A percentile compares a stretch with the other conserved stretches of the same genome.
Evolutionary conservation across 2,113 vertebrate species (phyloP).

Genomic region (Alethe diademata): DNA sequence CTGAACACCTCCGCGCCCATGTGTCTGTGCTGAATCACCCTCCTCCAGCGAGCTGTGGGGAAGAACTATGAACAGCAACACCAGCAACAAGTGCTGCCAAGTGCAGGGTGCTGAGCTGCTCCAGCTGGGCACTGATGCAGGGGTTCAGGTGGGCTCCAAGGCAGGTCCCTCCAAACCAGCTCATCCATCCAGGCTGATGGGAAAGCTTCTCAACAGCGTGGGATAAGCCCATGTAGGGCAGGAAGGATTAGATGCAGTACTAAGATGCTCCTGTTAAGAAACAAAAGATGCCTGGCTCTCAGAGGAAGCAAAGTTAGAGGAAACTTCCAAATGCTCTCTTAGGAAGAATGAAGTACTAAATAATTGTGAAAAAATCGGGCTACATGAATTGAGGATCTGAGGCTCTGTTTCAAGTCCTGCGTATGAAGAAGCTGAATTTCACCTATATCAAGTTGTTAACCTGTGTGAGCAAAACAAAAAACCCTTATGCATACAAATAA

Average conservation of each 20-base stretch:
- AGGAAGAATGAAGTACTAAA: background rate
- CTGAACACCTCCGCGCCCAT: background rate
- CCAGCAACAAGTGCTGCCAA: background rate
- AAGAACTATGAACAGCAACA: background rate
- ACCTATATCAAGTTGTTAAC: background rate
- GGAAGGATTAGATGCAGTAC: background rate
- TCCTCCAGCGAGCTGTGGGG: background rate
- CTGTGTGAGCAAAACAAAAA: background rate
- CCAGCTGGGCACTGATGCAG: background rate
- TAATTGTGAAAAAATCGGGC: background rate
- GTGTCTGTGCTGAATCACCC: background rate
- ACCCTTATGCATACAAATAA: background rate
- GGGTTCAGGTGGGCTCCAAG: background rate
- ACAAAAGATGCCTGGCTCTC: background rate
- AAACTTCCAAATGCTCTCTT: background rate
- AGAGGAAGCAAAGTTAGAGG: background rate
- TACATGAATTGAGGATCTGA: background rate
- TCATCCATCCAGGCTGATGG: fast-evolving
- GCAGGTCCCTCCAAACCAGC: background rate
- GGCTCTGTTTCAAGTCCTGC: background rate
- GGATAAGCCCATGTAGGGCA: background rate
- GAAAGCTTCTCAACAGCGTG: fast-evolving
- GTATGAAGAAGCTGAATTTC: background rate
- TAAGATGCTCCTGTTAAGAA: background rate
- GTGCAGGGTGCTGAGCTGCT: background rate